These are phyloP conservation scores for Pseudomyrmex cubaensis DNA, from an alignment of 1,140 invertebrate species.

Conservation along the genomic window DNA sequence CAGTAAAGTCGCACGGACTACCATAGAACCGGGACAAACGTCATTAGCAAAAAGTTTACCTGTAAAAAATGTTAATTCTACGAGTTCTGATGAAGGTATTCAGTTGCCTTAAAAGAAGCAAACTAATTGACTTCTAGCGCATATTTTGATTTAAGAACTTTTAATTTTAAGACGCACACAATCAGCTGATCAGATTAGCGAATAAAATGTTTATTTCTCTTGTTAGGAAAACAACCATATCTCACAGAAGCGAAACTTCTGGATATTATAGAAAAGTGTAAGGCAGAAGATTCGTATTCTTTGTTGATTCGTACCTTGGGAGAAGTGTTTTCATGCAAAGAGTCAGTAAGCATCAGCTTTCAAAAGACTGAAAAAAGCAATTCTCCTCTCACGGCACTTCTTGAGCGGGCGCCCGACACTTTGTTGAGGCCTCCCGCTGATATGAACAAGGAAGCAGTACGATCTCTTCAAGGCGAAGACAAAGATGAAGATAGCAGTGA, in stretches of 20 bases:
- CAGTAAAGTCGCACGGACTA: slow-evolving; percentile 90
- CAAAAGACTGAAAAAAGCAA: slow-evolving; percentile 83
- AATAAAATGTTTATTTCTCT: slow-evolving; percentile 24
- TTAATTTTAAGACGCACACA: too few relatives aligned
- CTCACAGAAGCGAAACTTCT: slow-evolving; percentile 89
- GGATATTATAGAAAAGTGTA: slow-evolving; percentile 89
- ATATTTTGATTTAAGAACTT: too few relatives aligned
- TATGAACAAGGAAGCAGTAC: slow-evolving; percentile 89
- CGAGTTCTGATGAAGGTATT: slow-evolving; percentile 83
- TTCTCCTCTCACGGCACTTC: slow-evolving; percentile 83
- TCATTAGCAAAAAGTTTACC: slow-evolving; percentile 87
- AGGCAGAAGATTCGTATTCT: slow-evolving; percentile 87
- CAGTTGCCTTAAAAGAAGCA: not conserved
- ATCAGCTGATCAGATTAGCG: too few relatives aligned
- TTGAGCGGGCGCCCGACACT: slow-evolving; percentile 84
- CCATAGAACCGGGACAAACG: slow-evolving; percentile 83
- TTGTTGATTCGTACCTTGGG: slow-evolving; percentile 89
- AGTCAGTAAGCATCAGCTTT: slow-evolving; percentile 90
- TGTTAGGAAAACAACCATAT: slow-evolving; percentile 84
- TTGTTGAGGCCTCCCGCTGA: slow-evolving; percentile 81
- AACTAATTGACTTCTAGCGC: too few relatives aligned
- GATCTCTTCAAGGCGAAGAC: slow-evolving; percentile 92
- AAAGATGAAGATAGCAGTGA: slow-evolving; percentile 92
- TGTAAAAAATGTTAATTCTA: slow-evolving; percentile 84
- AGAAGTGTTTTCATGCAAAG: slow-evolving; percentile 90